phyloP scores from a whole-genome alignment of 2,113 vertebrate genomes.

The Rhinoderma darwinii region DNA sequence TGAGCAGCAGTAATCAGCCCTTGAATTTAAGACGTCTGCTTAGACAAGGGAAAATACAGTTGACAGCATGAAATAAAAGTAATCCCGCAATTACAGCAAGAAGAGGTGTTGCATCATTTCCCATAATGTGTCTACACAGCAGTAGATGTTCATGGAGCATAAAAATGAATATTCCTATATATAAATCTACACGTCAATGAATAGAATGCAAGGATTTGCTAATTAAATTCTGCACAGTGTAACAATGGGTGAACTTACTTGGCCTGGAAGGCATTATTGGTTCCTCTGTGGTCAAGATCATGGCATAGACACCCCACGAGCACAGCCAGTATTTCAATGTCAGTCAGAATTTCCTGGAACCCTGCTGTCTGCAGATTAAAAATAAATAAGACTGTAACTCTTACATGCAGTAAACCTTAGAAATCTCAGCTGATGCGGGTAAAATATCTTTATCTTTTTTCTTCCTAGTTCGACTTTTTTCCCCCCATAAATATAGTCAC shows the following conservation, averaged over 20 bases:
- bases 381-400: slow-evolving; percentile 67
- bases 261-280: slow-evolving; percentile 99
- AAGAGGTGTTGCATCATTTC: slow-evolving; percentile 18
- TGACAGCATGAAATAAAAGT: slow-evolving; percentile 18
- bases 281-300: slow-evolving; percentile 98
- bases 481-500: not conserved
- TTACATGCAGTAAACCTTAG: slow-evolving; percentile 55
- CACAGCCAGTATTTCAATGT: slow-evolving; percentile 95
- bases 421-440: not conserved
- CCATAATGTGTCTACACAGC: not conserved
- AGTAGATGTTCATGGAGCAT: not conserved
- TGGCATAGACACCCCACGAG: slow-evolving; percentile 98
- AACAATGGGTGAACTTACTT: slow-evolving; percentile 81
- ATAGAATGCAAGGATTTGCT: not conserved
- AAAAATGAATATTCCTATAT: slow-evolving; percentile 3
- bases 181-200: not conserved
- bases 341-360: slow-evolving; percentile 94
- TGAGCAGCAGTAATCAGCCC: not conserved
- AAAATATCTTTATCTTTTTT: not conserved
- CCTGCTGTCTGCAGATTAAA: slow-evolving; percentile 84
- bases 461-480: not conserved
- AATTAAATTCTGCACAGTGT: not conserved
- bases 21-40: not conserved
- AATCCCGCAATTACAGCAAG: not conserved
- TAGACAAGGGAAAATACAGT: not conserved